phyloP scores from a whole-genome alignment of 2,888 invertebrate genomes.

The Hedya salicella region DNA sequence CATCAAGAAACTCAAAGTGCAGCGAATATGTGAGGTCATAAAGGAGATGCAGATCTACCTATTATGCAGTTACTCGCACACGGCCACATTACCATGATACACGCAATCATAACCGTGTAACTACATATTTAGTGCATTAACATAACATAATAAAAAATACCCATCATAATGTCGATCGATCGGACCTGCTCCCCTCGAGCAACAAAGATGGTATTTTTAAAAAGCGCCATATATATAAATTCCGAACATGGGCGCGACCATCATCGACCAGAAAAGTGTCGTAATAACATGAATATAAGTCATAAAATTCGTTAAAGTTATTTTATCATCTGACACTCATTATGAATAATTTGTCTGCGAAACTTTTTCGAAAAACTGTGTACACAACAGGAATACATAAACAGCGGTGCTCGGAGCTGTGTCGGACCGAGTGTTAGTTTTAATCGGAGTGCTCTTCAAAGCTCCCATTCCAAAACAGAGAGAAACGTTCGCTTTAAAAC shows the following conservation, averaged over 20 bases:
- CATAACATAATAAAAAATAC: slow-evolving; percentile 78
- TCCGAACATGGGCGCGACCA: slow-evolving; percentile 69
- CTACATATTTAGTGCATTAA: slow-evolving; percentile 73
- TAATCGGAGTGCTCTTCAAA: slow-evolving; percentile 22
- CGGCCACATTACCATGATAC: slow-evolving; percentile 49
- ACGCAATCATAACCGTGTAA: slow-evolving; percentile 53
- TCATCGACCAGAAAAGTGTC: slow-evolving; percentile 68
- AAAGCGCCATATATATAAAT: slow-evolving; percentile 70
- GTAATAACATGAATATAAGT: slow-evolving; percentile 70
- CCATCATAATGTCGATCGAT: slow-evolving; percentile 75
- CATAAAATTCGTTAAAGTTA: slow-evolving; percentile 67
- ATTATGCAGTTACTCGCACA: slow-evolving; percentile 31
- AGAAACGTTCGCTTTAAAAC: slow-evolving; percentile 5
- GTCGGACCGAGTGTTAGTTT: slow-evolving; percentile 56
- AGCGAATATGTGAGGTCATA: slow-evolving; percentile 20
- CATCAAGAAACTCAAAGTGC: neutral
- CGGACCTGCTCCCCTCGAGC: slow-evolving; percentile 73
- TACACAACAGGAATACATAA: slow-evolving; percentile 77
- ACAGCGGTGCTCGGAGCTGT: slow-evolving; percentile 55
- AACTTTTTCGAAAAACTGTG: slow-evolving; percentile 75
- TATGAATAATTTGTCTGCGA: slow-evolving; percentile 78
- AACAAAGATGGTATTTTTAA: slow-evolving; percentile 67
- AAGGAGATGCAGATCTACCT: slow-evolving; percentile 30
- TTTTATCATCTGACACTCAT: slow-evolving; percentile 66
- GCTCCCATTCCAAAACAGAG: neutral